phyloP scores from a whole-genome alignment of 2,113 vertebrate genomes.

The Microcebus tavaratra region DNA sequence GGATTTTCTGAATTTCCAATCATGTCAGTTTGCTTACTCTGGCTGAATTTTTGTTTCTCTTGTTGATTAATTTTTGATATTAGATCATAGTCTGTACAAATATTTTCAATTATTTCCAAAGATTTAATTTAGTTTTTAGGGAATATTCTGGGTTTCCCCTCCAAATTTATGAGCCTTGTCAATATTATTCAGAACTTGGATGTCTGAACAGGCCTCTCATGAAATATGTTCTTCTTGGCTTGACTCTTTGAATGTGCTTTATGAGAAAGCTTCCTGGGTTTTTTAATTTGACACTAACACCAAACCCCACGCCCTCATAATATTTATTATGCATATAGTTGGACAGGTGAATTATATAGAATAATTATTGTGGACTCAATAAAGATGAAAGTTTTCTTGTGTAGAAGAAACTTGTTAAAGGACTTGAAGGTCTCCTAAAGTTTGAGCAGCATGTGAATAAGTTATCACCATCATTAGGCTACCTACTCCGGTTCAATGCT shows the following conservation, averaged over 20 bases:
- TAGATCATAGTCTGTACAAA: slow-evolving; percentile 47
- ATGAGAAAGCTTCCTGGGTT: neutral
- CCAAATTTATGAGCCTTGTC: slow-evolving; percentile 60
- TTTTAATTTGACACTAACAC: slow-evolving; percentile 9
- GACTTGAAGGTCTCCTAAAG: neutral
- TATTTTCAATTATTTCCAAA: slow-evolving; percentile 62
- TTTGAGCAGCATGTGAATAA: neutral
- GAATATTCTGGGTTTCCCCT: slow-evolving; percentile 42
- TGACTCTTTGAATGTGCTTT: neutral
- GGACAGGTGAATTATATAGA: neutral
- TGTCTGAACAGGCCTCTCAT: neutral
- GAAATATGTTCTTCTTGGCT: neutral
- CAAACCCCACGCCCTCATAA: neutral
- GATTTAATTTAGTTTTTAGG: slow-evolving; percentile 29
- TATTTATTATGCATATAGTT: neutral
- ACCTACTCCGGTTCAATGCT: neutral
- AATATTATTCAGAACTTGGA: slow-evolving; percentile 37
- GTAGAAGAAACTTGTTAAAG: neutral
- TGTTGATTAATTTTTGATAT: slow-evolving; percentile 60
- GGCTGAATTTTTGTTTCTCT: slow-evolving; percentile 59
- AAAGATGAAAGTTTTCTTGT: neutral
- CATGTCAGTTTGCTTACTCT: slow-evolving; percentile 60
- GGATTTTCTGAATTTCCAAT: slow-evolving; percentile 57
- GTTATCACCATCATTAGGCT: neutral
- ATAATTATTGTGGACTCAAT: neutral